A percentile compares a stretch with the other conserved stretches of the same genome.
phyloP scores from a whole-genome alignment of 2,113 vertebrate genomes.

The Oryzias curvinotus region DNA sequence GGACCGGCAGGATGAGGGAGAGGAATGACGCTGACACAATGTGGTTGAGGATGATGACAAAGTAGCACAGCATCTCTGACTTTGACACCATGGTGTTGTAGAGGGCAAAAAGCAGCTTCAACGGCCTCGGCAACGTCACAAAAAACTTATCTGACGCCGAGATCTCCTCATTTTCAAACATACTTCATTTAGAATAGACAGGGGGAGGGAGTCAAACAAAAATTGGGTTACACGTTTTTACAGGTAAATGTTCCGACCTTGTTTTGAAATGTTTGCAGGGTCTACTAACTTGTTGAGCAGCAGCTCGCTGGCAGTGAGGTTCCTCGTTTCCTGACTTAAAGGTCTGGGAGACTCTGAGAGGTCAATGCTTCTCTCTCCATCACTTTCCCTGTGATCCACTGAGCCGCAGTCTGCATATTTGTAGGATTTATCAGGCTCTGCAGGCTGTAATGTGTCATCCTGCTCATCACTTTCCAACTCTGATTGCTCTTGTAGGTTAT shows the following conservation, averaged over 20 bases:
- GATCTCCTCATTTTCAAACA: conserved; percentile 71
- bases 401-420: conserved; percentile 38
- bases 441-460: background rate
- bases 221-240: background rate
- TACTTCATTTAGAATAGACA: conserved; percentile 36
- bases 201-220: background rate
- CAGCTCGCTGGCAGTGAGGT: conserved; percentile 73
- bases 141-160: conserved; percentile 71
- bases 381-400: conserved; percentile 25
- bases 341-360: conserved; percentile 42
- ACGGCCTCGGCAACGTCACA: conserved; percentile 41
- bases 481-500: background rate
- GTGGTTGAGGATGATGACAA: conserved; percentile 76
- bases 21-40: conserved; percentile 74
- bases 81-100: conserved; percentile 68
- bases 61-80: conserved; percentile 79
- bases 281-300: conserved; percentile 78
- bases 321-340: conserved; percentile 62
- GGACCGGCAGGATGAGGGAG: conserved; percentile 71
- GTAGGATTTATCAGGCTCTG: conserved; percentile 15
- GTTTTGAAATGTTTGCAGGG: background rate
- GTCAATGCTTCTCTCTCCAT: conserved; percentile 48
- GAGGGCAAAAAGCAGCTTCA: conserved; percentile 73
- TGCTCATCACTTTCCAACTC: conserved; percentile 16
- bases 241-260: background rate